Base-by-base conservation (phyloP, 2,888 invertebrate genomes). In the Hydrotaea diabolus region DNA sequence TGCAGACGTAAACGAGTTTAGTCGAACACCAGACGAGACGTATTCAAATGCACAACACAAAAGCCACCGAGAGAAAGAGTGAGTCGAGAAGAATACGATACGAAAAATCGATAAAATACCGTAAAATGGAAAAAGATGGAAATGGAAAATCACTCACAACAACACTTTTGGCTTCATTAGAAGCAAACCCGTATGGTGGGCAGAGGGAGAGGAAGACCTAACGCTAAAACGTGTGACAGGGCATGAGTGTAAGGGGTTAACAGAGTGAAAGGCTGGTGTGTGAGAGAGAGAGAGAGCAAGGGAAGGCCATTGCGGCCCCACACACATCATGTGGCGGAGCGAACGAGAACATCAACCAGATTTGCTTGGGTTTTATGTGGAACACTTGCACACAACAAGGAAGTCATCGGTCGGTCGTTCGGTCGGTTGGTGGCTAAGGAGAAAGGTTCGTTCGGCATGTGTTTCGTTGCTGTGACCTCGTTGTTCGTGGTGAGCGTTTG, bases 1-100 rank as follows among this genome's bases (percentile, higher is more conserved):
- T 80, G 79, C 82, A 85, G 69, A 73, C 72, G 13, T 23, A 43
- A 78, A 85, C 79, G 82, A 85, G 85, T 82, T 85, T 62, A 82
- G 55, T 82, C 82, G 82, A 82, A 77, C 74, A 55, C 49, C 31
- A 75, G 46, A 15, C 39, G 39, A 39, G 13, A 39, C 39, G 9
- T 2, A 39, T 39, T 39, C 31, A 13, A 39, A 3, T 8, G 39
- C 39, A 39, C 39, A 57, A 49, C 19, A 46, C 11, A 2, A 7
- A 31, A 31, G 7, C 2, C 7, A 31, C 31, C 31, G 46, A 19
- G 49, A 21, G 39, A 7, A 31, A 31, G 31, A 31, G 55, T 43
- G 19, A n/a, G 66, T 17, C 36, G 31, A 57, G 31, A 11, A 39
- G 36, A 57, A 57, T 55, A 57, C 43, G n/a, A 19, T 69, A 46